Evolutionary conservation across 2,797 vertebrate species (phyloP), one percentile per base, ranked within the genome.

Genomic region (Capromys pilorides): DNA sequence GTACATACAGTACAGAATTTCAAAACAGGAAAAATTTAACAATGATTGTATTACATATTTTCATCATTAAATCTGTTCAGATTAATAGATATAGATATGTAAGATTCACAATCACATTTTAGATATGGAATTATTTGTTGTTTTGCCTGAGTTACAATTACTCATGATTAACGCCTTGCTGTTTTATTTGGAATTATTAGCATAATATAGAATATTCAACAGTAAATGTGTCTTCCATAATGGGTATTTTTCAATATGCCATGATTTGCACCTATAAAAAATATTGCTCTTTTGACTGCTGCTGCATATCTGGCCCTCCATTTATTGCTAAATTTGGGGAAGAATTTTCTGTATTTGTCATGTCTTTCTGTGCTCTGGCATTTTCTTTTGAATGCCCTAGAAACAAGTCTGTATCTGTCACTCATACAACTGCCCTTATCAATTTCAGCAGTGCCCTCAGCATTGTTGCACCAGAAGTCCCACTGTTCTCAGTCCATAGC

Each of bases 101-200:
- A n/a, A n/a, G n/a, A n/a, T n/a, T n/a, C n/a, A n/a, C n/a, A n/a
- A n/a, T n/a, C 22, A 39, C 8, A 36, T 41, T 26, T 95, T 41
- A 49, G 21, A 33, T 62, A 10, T 6, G 81, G 33, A 36, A 73
- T n/a, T 87, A 6, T 77, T 79, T 45, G 75, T 62, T 49, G 62
- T 69, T 71, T 57, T 61, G 14, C n/a, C 59, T 21, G 11, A 16
- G 49, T 92, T 87, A 64, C 88, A 64, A 61, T 36, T 31, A 61
- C 71, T 92, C 41, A 24, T 81, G 62, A 80, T 82, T 91, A 86
- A 88, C 71, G 26, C 39, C 21, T 33, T 80, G 5, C 8, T 80
- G 7, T 62, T 92, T 88, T 71, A 81, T 89, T 83, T 84, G 62
- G 64, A 21, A 31, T 86, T 57, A 36, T 64, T 94, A 78, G n/a